phyloP scores from a whole-genome alignment of 35 echinoderm and acorn worm genomes.

The Lytechinus variegatus region DNA sequence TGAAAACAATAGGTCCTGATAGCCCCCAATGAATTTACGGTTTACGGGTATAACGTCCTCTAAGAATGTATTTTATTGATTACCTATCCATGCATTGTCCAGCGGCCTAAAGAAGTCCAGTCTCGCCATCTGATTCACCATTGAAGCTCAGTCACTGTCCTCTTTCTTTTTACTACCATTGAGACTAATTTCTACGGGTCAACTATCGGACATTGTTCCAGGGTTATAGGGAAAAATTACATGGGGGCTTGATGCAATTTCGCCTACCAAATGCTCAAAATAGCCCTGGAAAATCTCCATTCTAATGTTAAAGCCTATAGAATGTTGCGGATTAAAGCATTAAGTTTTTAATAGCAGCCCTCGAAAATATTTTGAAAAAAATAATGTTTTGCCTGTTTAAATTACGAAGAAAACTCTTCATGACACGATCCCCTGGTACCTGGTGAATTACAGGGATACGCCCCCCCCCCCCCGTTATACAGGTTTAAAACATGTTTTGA shows the following conservation, averaged over 20 bases:
- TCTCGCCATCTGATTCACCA: background rate
- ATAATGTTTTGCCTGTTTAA: background rate
- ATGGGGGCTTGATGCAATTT: too few species aligned
- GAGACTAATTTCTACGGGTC: background rate
- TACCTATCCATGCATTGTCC: background rate
- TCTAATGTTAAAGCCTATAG: background rate
- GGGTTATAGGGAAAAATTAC: background rate
- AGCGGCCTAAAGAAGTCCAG: background rate
- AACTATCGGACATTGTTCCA: background rate
- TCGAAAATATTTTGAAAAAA: background rate
- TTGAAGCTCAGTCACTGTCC: background rate
- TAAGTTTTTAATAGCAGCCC: background rate
- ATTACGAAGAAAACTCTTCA: background rate
- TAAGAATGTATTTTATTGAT: background rate
- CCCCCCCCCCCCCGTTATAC: too few species aligned
- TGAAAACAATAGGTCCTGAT: background rate
- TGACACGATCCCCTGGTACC: too few species aligned
- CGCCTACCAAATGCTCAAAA: too few species aligned
- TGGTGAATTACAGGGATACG: too few species aligned
- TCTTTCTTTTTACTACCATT: background rate
- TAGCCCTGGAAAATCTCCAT: too few species aligned
- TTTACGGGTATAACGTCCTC: background rate
- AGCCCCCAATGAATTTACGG: background rate
- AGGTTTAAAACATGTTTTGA: too few species aligned
- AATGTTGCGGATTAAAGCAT: background rate